Base-by-base conservation (phyloP, 2,113 vertebrate genomes). In the Callaeas wilsoni region DNA sequence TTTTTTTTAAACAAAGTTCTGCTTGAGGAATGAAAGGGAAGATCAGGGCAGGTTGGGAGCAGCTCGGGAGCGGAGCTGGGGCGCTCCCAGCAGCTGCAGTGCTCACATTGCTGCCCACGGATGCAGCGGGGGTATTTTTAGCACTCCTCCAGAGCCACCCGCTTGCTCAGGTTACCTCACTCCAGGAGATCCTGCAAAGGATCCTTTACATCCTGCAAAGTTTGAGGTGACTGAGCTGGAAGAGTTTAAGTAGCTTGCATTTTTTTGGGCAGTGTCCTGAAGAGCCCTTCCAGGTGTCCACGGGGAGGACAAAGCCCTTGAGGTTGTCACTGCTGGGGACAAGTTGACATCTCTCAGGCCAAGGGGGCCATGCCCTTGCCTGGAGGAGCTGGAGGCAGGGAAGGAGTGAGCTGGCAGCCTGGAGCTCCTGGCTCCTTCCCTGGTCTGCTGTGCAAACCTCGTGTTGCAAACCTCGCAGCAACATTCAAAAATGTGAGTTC, bases 111-210 rank as follows among this genome's bases (percentile, higher is more conserved):
- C 84, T 92, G 73, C 33, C 56, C 11, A 9, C 1, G 33, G 55
- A 49, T 60, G 78, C 89, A 81, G 94, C 59, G 52, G 47, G 81
- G 21, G 68, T 96, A 96, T 96, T 96, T 96, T 96, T 94, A 96
- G 95, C 92, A 18, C 64, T 88, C 53, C 56, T 64, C 75, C 9
- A 2, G 62, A 95, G 83, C 62, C 8, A 26, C 70, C 81, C 68
- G 84, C 91, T 82, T 18, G 50, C 85, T 96, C 73, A 73, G 86
- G 93, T 91, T 96, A 60, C 92, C 74, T 82, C 30, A 0, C 67
- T 78, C 59, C 74, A 78, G 88, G 70, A 83, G 83, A 44, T 65
- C n/a, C n/a, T n/a, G n/a, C n/a, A n/a, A n/a, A n/a, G n/a, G n/a
- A n/a, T n/a, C 47, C 89, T 88, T 80, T 84, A 50, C 64, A 42